These are phyloP conservation scores for Heterotilapia buettikoferi DNA, from an alignment of 2,113 vertebrate species.

Conservation along the genomic window DNA sequence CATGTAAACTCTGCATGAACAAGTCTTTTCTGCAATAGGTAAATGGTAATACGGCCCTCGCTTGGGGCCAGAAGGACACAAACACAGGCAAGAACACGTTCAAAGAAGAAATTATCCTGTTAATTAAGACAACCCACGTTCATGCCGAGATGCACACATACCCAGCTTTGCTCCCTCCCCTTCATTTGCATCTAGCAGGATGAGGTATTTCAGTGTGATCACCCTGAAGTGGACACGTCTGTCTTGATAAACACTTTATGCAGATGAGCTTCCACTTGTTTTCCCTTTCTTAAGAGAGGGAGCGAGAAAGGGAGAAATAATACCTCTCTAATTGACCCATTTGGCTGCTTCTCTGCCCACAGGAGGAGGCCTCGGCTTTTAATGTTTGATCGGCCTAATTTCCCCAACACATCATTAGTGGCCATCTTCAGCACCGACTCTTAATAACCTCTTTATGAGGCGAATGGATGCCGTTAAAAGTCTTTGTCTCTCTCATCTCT, in stretches of 20 bases:
- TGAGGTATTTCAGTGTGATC: slow-evolving; percentile 76
- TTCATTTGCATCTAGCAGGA: slow-evolving; percentile 25
- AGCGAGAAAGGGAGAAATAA: slow-evolving; percentile 80
- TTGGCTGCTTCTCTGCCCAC: slow-evolving; percentile 97
- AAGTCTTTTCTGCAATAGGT: not conserved
- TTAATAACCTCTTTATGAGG: slow-evolving; percentile 99
- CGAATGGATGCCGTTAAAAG: slow-evolving; percentile 76
- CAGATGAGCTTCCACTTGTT: slow-evolving; percentile 87
- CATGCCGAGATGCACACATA: not conserved
- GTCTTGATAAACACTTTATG: slow-evolving; percentile 87
- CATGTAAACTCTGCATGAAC: slow-evolving; percentile 7
- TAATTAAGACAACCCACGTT: slow-evolving; percentile 34
- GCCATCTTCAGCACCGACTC: slow-evolving; percentile 89
- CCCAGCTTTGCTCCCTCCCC: slow-evolving; percentile 6
- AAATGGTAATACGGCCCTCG: not conserved
- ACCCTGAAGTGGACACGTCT: slow-evolving; percentile 83
- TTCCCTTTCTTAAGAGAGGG: slow-evolving; percentile 72
- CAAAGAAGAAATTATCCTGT: not conserved
- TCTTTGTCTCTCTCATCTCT: slow-evolving; percentile 71
- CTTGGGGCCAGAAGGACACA: not conserved
- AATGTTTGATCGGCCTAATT: slow-evolving; percentile 99
- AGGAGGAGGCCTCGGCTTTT: slow-evolving; percentile 89
- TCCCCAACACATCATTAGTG: slow-evolving; percentile 99
- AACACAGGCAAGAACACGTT: not conserved
- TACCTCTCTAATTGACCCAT: slow-evolving; percentile 99